Conservation (phyloP, 35 echinoderm and acorn worm genomes). For the Diadema setosum region DNA sequence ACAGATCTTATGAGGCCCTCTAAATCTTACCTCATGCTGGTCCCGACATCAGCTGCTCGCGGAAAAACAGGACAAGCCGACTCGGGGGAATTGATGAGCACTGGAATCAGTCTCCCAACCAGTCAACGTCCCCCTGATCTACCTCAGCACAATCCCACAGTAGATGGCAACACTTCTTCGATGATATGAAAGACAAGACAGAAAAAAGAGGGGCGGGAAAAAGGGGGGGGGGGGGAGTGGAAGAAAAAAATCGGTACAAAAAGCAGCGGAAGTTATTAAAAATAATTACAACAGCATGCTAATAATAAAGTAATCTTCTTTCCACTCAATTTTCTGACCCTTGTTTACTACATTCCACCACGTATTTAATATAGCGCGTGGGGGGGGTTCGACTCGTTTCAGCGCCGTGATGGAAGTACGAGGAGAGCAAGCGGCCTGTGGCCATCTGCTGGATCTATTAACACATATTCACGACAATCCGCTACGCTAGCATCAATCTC, state of each 20-base stretch:
- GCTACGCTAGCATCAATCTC: conserved; percentile 13
- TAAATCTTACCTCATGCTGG: conserved; percentile 1
- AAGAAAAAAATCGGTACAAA: background rate
- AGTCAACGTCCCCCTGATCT: background rate
- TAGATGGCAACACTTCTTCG: background rate
- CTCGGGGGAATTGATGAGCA: background rate
- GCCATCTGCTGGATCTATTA: conserved; percentile 1
- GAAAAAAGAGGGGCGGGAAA: background rate
- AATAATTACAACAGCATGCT: conserved; percentile 26
- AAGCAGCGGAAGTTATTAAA: conserved; percentile 28
- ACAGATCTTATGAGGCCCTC: background rate
- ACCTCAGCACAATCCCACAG: background rate
- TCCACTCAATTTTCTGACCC: conserved; percentile 14
- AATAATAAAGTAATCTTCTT: conserved; percentile 22
- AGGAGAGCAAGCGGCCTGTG: background rate
- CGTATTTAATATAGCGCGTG: background rate
- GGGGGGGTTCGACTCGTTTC: too few relatives aligned
- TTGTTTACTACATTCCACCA: conserved; percentile 26
- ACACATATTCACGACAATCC: conserved; percentile 25
- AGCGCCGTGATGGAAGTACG: background rate
- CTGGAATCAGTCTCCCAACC: background rate
- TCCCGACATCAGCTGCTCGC: background rate
- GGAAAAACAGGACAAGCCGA: conserved; percentile 5
- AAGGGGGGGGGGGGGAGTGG: background rate
- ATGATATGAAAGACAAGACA: background rate